Conservation (phyloP, 2,113 vertebrate species). For the Nicator chloris region DNA sequence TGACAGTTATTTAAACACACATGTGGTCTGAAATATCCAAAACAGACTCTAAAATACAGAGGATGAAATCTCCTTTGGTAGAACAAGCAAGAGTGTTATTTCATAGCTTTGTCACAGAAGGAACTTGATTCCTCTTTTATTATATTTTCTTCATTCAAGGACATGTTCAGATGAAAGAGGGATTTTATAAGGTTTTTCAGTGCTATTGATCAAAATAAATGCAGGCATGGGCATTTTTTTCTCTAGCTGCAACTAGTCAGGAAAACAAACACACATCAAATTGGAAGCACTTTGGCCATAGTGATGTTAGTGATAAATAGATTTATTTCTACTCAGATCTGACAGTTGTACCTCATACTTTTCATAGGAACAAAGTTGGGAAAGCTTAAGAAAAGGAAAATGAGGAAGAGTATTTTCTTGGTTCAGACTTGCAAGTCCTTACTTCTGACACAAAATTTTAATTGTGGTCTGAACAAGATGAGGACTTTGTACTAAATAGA, state of each 20-base stretch:
- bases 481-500: not conserved
- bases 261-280: not conserved
- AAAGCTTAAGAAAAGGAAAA: not conserved
- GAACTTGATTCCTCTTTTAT: not conserved
- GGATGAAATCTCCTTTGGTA: not conserved
- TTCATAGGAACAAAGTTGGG: not conserved
- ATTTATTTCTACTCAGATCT: not conserved
- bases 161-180: not conserved
- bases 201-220: conserved; percentile 10
- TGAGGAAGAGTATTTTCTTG: not conserved
- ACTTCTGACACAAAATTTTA: not conserved
- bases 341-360: not conserved
- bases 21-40: not conserved
- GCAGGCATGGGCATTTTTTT: not conserved
- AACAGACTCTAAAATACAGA: not conserved
- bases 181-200: not conserved
- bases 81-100: not conserved
- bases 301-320: not conserved
- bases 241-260: not conserved
- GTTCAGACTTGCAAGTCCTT: not conserved
- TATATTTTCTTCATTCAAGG: not conserved
- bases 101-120: not conserved
- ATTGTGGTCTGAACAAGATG: not conserved
- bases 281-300: not conserved
- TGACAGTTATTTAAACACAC: not conserved